Evolutionary conservation across 1,140 invertebrate genomes (phyloP).

Genomic region (Drosophila pandora): DNA sequence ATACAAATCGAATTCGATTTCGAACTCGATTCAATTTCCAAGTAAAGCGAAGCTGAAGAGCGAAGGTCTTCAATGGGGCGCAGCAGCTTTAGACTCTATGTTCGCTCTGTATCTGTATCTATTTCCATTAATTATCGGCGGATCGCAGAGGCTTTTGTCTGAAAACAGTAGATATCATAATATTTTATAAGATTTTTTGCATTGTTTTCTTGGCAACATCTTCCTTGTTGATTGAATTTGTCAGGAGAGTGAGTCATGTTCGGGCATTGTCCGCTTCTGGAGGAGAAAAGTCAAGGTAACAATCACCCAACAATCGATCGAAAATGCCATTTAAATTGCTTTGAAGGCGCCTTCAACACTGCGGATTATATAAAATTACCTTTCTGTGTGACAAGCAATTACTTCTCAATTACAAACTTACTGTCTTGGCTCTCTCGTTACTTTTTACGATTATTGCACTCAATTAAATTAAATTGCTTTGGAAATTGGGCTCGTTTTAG

Average conservation of each 20-base stretch:
- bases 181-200: slow-evolving; percentile 52
- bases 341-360: slow-evolving; percentile 37
- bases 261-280: too few species aligned
- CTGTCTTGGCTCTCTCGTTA: slow-evolving; percentile 46
- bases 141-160: slow-evolving; percentile 38
- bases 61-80: slow-evolving; percentile 66
- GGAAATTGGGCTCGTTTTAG: slow-evolving; percentile 69
- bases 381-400: slow-evolving; percentile 59
- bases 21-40: slow-evolving; percentile 27
- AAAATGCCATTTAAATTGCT: slow-evolving; percentile 28
- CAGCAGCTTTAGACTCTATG: slow-evolving; percentile 29
- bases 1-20: slow-evolving; percentile 37
- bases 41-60: slow-evolving; percentile 34
- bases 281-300: background rate
- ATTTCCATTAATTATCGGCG: slow-evolving; percentile 53
- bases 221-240: slow-evolving; percentile 48
- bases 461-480: slow-evolving; percentile 80
- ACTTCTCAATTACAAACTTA: slow-evolving; percentile 78
- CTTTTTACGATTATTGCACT: slow-evolving; percentile 73
- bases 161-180: slow-evolving; percentile 44
- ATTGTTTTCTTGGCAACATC: slow-evolving; percentile 46
- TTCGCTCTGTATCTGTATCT: slow-evolving; percentile 41
- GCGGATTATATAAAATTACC: slow-evolving; percentile 49
- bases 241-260: slow-evolving; percentile 43
- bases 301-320: slow-evolving; percentile 9